These are phyloP conservation scores for Microcebus tavaratra DNA, from an alignment of 2,113 vertebrate genomes.

Conservation along the genomic window DNA sequence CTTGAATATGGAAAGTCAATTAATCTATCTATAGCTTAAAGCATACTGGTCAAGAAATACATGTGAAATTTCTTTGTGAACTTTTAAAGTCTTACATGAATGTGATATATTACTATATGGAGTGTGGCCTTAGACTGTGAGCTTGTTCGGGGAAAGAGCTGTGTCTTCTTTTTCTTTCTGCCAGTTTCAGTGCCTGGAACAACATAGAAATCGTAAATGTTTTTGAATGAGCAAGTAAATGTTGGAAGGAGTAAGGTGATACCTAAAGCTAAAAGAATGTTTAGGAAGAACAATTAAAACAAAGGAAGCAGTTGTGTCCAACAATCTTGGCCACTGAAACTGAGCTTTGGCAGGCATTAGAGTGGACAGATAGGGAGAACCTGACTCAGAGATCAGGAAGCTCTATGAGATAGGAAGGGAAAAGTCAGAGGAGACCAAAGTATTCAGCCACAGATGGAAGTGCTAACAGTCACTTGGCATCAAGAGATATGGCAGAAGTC, in stretches of 20 bases:
- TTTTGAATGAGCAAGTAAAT: constrained; percentile 28
- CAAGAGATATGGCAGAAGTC: background rate
- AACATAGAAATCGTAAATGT: background rate
- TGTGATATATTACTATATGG: background rate
- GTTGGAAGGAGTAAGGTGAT: background rate
- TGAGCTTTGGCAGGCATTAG: background rate
- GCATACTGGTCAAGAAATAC: constrained; percentile 41
- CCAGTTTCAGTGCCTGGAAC: background rate
- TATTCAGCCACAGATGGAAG: background rate
- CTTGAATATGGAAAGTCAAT: constrained; percentile 58
- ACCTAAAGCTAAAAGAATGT: constrained; percentile 45
- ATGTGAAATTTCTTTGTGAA: constrained; percentile 25
- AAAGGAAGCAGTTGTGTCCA: constrained; percentile 47
- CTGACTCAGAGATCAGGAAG: background rate
- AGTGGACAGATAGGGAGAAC: background rate
- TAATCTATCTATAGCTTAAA: constrained; percentile 54
- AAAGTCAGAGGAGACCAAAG: background rate
- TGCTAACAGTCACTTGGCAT: background rate
- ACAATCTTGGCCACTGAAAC: background rate
- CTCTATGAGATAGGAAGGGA: background rate
- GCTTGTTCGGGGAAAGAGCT: background rate
- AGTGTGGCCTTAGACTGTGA: background rate
- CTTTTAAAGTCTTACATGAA: background rate
- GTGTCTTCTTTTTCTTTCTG: background rate
- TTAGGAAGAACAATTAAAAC: constrained; percentile 31